Evolutionary conservation across 2,113 vertebrate species (phyloP).

Genomic region (Mus spicilegus): DNA sequence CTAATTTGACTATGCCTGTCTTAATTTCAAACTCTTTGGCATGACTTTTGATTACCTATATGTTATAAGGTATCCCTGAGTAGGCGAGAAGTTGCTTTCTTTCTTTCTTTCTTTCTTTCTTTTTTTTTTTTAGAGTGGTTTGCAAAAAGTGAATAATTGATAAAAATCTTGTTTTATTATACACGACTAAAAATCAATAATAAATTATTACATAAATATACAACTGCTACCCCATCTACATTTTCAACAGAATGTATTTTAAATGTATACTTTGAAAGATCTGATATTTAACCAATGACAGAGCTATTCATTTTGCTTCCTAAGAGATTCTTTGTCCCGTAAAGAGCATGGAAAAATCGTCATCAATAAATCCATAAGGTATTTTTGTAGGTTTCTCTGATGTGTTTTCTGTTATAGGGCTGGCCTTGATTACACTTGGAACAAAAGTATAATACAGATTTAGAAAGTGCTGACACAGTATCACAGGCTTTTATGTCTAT

Average conservation of each 20-base stretch:
- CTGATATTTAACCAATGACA: not conserved
- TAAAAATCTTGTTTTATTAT: not conserved
- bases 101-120: no score
- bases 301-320: constrained; percentile 64
- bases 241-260: constrained; percentile 34
- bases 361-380: constrained; percentile 70
- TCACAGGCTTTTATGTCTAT: constrained; percentile 75
- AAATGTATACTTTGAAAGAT: not conserved
- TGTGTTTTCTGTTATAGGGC: constrained; percentile 71
- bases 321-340: constrained; percentile 66
- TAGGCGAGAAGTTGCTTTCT: not conserved
- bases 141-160: not conserved
- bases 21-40: not conserved
- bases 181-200: not conserved
- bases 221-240: not conserved
- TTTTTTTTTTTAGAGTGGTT: not conserved
- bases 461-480: constrained; percentile 80
- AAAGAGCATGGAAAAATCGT: constrained; percentile 69
- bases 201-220: not conserved
- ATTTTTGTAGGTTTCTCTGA: constrained; percentile 64
- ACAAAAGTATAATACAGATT: constrained; percentile 77
- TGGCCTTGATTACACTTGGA: constrained; percentile 78
- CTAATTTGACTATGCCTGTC: not conserved
- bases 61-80: not conserved
- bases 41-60: not conserved